phyloP scores from a whole-genome alignment of 92 coral and sea anemone genomes.

The Plumapathes pennacea region DNA sequence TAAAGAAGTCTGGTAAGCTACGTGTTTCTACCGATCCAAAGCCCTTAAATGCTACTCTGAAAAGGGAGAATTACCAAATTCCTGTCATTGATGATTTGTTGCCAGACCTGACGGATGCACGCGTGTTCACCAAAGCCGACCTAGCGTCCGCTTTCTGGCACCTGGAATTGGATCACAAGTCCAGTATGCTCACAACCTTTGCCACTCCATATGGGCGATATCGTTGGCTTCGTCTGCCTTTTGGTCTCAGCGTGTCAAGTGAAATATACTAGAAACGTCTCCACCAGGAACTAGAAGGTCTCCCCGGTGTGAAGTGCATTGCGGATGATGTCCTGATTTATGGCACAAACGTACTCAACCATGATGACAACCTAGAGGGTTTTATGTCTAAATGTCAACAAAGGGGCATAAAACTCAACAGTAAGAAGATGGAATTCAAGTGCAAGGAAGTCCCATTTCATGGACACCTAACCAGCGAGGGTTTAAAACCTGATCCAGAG shows the following conservation, averaged over 20 bases:
- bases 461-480: conserved; percentile 21
- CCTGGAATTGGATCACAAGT: conserved; percentile 7
- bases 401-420: conserved; percentile 20
- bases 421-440: conserved; percentile 20
- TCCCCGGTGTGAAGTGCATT: conserved; percentile 22
- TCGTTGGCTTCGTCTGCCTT: conserved; percentile 20
- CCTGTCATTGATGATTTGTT: too few species aligned
- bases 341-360: conserved; percentile 13
- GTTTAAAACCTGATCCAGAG: conserved; percentile 27
- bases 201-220: conserved; percentile 17
- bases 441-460: conserved; percentile 25
- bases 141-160: conserved; percentile 29
- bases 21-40: too few species aligned
- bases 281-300: conserved; percentile 20
- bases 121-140: conserved; percentile 22
- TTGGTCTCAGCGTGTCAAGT: conserved; percentile 35
- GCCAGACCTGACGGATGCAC: conserved; percentile 16
- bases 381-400: conserved; percentile 17
- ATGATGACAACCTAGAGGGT: conserved; percentile 7
- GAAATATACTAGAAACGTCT: conserved; percentile 20
- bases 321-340: conserved; percentile 9
- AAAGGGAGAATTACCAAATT: too few species aligned
- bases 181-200: conserved; percentile 6
- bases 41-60: too few species aligned
- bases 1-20: too few species aligned